Evolutionary conservation across 2,797 vertebrate genomes (phyloP).

Genomic region (Busarellus nigricollis): DNA sequence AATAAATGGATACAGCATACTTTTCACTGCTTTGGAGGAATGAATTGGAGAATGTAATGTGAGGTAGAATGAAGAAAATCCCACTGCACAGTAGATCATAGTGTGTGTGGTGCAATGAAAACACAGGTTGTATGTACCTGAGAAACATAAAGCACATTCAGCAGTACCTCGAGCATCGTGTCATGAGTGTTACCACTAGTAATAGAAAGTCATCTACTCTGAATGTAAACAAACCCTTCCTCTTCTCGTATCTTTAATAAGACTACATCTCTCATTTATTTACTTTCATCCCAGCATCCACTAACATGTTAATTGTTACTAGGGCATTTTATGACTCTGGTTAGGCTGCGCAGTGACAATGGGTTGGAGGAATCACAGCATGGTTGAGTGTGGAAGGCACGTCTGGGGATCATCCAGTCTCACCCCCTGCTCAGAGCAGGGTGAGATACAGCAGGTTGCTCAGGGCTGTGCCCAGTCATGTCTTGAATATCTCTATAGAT

Average conservation of each 20-base stretch:
- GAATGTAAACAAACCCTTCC: neutral
- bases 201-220: neutral
- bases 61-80: neutral
- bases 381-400: neutral
- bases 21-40: neutral
- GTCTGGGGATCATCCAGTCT: neutral
- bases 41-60: neutral
- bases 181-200: neutral
- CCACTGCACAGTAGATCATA: neutral
- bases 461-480: neutral
- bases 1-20: neutral
- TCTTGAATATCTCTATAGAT: neutral
- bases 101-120: neutral
- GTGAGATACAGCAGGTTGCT: neutral
- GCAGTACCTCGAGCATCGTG: accelerated
- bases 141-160: neutral
- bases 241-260: neutral
- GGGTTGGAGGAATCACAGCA: neutral
- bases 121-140: neutral
- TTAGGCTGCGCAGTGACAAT: neutral
- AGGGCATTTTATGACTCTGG: neutral
- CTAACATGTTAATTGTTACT: neutral
- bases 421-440: neutral
- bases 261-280: neutral
- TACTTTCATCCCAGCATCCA: neutral